These are phyloP conservation scores for Triplophysa yarkandensis DNA, from an alignment of 2,797 vertebrate species.

Conservation along the genomic window DNA sequence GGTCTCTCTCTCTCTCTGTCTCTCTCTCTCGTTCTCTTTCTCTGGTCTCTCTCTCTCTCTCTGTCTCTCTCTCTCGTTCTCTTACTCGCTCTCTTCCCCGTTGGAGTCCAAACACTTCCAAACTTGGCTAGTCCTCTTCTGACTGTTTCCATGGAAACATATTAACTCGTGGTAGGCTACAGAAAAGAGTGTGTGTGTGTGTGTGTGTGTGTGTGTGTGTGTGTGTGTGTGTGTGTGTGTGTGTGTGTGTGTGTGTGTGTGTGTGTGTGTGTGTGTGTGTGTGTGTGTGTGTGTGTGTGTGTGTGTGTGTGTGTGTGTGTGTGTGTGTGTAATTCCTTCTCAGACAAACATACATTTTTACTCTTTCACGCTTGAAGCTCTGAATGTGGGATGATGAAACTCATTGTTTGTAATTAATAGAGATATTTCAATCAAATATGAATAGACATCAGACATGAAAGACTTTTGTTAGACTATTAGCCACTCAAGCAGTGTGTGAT, in stretches of 20 bases:
- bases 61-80: too few species aligned
- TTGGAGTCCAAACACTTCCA: conserved; percentile 41
- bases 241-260: conserved; percentile 1
- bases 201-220: conserved; percentile 12
- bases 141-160: conserved; percentile 56
- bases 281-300: too few species aligned
- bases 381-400: neutral
- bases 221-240: conserved; percentile 10
- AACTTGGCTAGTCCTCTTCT: conserved; percentile 47
- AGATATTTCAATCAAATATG: neutral
- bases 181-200: conserved; percentile 25
- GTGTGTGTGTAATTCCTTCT: neutral
- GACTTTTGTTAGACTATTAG: conserved; percentile 11
- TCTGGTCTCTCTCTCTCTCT: too few species aligned
- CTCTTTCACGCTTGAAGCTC: conserved; percentile 9
- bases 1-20: too few species aligned
- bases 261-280: too few species aligned
- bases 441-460: neutral
- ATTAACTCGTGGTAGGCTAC: conserved; percentile 40
- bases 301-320: too few species aligned
- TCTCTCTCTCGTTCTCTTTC: too few species aligned
- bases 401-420: neutral
- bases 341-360: conserved; percentile 21
- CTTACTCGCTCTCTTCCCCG: too few species aligned
- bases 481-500: conserved; percentile 16